phyloP scores from a whole-genome alignment of 2,797 vertebrate genomes.

The Allenopithecus nigroviridis region DNA sequence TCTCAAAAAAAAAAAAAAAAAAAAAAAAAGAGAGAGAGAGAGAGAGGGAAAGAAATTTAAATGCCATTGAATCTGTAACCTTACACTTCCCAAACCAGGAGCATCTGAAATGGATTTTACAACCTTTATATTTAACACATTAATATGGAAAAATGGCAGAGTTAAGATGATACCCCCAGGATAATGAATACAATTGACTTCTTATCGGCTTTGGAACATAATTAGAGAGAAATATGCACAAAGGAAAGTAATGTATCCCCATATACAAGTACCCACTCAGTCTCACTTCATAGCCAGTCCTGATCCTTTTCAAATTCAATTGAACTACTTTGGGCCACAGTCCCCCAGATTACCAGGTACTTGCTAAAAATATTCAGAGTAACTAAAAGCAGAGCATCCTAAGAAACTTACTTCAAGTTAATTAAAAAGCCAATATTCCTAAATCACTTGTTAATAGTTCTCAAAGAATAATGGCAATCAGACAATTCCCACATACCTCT shows the following conservation, averaged over 20 bases:
- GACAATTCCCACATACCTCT: neutral
- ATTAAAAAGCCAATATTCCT: neutral
- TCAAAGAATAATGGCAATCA: neutral
- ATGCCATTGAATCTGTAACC: neutral
- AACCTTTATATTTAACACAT: neutral
- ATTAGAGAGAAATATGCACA: neutral
- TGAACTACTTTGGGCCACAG: neutral
- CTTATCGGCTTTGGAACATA: neutral
- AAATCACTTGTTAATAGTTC: neutral
- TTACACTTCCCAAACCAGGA: neutral
- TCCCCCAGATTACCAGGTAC: neutral
- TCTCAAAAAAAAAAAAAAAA: too few species aligned
- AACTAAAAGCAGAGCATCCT: neutral
- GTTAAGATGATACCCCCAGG: neutral
- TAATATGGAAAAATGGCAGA: neutral
- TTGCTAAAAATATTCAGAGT: neutral
- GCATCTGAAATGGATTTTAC: neutral
- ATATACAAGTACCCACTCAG: fast-evolving
- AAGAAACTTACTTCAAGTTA: neutral
- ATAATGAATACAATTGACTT: neutral
- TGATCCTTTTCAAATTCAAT: neutral
- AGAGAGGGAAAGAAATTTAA: neutral
- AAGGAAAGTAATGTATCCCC: neutral
- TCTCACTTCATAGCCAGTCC: neutral
- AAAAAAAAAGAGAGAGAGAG: too few species aligned